Base-by-base conservation (phyloP, 2,888 invertebrate genomes). In the Plebejus argus region DNA sequence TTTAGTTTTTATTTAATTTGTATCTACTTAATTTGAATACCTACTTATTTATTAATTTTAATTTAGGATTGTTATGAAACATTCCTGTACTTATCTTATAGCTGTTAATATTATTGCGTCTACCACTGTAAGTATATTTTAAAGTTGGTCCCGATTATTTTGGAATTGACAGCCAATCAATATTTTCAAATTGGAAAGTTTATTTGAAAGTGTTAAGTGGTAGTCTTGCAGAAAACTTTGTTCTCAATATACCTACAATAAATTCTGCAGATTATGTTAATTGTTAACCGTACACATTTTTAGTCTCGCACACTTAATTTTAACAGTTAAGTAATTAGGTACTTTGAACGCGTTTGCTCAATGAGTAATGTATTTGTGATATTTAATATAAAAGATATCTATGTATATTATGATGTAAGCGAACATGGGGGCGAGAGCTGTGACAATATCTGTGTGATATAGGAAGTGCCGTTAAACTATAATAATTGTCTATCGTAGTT, bases 401-500 rank as follows among this genome's bases (percentile, higher is more conserved):
- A 71, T 56, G 28, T 71, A 10, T 45, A 70, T 58, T 75, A 70
- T 76, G 53, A 56, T 53, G 78, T 53, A 78, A 71, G n/a, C 74
- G n/a, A 33, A 20, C 18, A 66, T 7, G 61, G 72, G 71, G 76
- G 61, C 61, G 61, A 66, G 72, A 77, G 77, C 58, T 77, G 76
- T 77, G 79, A 78, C 79, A 78, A 79, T 78, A 78, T 78, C 39
- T 56, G 76, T 70, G 76, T 78, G 78, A 78, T 76, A 78, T 72
- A 18, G 5, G 33, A 23, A 76, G 39, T 39, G 74, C 49, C 35
- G 61, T 70, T 71, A 56, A 58, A 53, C 49, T 56, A n/a, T n/a
- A n/a, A n/a, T n/a, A n/a, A n/a, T 71, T 71, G 6, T 20, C 39
- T 20, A 71, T 10, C 33, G n/a, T 77, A 71, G 35, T 28, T 45